These are phyloP conservation scores for Latheticus oryzae DNA, from an alignment of 2,888 invertebrate species.

Conservation along the genomic window DNA sequence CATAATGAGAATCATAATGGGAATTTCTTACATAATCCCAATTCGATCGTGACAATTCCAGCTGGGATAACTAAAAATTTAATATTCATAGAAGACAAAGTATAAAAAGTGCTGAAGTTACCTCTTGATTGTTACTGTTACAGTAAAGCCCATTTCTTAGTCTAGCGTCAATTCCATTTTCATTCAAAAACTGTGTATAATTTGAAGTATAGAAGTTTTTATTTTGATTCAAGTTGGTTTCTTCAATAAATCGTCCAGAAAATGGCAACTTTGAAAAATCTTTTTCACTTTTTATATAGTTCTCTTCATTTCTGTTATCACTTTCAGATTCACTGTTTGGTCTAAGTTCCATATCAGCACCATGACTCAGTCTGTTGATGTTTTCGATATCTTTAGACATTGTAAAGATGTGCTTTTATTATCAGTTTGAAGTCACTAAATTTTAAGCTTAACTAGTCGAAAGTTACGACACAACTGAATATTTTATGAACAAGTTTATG, in stretches of 20 bases:
- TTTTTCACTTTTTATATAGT: conserved; percentile 6
- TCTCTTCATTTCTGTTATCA: conserved; percentile 2
- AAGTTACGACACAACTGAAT: conserved; percentile 9
- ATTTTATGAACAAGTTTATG: conserved; percentile 22
- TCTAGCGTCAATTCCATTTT: no score
- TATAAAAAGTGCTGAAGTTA: not conserved
- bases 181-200: conserved; percentile 3
- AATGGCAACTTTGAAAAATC: conserved; percentile 6
- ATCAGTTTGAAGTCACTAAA: no score
- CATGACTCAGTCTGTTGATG: conserved; percentile 4
- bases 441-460: not conserved
- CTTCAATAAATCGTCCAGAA: conserved; percentile 11
- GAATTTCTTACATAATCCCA: conserved; percentile 5
- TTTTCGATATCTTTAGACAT: conserved; percentile 6
- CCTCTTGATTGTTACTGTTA: conserved; percentile 7
- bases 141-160: no score
- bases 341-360: not conserved
- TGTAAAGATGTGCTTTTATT: no score
- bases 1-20: conserved; percentile 10
- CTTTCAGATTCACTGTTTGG: conserved; percentile 3
- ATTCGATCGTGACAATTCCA: conserved; percentile 10
- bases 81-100: not conserved
- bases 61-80: conserved; percentile 1
- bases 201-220: not conserved
- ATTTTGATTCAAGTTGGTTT: not conserved